Percentiles rank a stretch among this genome's conserved stretches.
Evolutionary conservation across 2,113 vertebrate genomes (phyloP).

Genomic region (Progne subis): DNA sequence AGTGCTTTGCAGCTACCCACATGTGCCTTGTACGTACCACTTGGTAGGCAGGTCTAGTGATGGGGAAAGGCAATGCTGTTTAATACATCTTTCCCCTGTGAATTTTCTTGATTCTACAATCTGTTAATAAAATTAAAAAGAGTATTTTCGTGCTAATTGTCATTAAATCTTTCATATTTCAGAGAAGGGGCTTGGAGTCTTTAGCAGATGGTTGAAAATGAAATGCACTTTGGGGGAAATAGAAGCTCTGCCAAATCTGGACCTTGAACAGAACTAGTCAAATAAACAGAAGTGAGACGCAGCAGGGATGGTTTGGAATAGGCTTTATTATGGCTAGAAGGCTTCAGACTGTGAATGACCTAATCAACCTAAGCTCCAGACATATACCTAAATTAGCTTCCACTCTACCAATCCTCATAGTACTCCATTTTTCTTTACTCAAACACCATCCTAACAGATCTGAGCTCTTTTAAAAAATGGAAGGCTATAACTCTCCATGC

Average conservation of each 20-base stretch:
- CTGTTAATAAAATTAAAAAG: conserved; percentile 53
- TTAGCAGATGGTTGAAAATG: conserved; percentile 66
- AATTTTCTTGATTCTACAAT: conserved; percentile 19
- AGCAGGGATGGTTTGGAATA: conserved; percentile 14
- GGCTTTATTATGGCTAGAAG: conserved; percentile 8
- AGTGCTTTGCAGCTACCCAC: background rate
- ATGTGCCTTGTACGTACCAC: background rate
- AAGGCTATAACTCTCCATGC: background rate
- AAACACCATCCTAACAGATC: background rate
- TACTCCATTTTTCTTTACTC: background rate
- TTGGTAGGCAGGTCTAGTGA: conserved; percentile 19
- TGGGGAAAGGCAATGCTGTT: background rate
- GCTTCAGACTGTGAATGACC: conserved; percentile 51
- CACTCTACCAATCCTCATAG: background rate
- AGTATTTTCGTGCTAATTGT: conserved; percentile 55
- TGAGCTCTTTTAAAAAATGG: background rate
- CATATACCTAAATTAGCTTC: conserved; percentile 1
- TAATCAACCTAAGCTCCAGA: background rate
- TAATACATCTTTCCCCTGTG: background rate
- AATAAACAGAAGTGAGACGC: conserved; percentile 50
- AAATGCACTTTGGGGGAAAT: conserved; percentile 9
- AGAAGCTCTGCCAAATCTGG: conserved; percentile 38
- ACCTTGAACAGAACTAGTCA: conserved; percentile 21
- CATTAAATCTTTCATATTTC: conserved; percentile 43
- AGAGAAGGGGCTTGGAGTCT: background rate